Percentiles rank a stretch among this genome's conserved stretches.
These are phyloP conservation scores for Centropus unirufus DNA, from an alignment of 2,113 vertebrate genomes.

Conservation along the genomic window DNA sequence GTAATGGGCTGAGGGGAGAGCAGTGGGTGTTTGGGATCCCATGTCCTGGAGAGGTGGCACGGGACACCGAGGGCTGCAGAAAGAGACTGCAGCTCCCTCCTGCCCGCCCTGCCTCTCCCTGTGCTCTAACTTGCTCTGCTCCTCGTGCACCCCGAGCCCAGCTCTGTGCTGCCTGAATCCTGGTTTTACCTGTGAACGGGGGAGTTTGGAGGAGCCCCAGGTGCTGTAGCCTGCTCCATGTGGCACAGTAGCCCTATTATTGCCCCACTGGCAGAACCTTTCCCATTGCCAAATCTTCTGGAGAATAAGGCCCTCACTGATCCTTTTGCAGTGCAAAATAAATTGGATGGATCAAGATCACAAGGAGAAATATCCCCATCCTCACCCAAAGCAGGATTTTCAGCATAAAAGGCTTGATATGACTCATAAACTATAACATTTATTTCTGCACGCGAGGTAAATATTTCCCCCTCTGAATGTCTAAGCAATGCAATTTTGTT, in stretches of 20 bases:
- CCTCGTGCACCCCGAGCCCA: accelerated
- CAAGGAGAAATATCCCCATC: neutral
- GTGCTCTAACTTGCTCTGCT: neutral
- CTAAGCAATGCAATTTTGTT: constrained; percentile 38
- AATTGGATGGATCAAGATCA: neutral
- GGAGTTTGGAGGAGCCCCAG: neutral
- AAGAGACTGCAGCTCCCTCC: neutral
- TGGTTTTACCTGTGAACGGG: neutral
- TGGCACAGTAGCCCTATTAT: neutral
- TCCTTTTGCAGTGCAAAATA: neutral
- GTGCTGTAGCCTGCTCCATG: accelerated
- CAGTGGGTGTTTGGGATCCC: neutral
- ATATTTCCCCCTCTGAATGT: constrained; percentile 31
- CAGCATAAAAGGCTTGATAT: constrained; percentile 22
- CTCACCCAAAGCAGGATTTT: constrained; percentile 31
- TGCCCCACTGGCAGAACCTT: neutral
- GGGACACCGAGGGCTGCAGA: neutral
- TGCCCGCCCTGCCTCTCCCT: neutral
- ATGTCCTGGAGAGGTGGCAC: neutral
- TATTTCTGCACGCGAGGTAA: constrained; percentile 12
- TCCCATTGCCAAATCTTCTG: neutral
- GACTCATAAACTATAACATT: constrained; percentile 28
- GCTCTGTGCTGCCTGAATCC: neutral
- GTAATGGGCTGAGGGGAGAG: neutral
- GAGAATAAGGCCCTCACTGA: neutral